phyloP scores from a whole-genome alignment of 2,113 vertebrate genomes.

The Isurus oxyrinchus region DNA sequence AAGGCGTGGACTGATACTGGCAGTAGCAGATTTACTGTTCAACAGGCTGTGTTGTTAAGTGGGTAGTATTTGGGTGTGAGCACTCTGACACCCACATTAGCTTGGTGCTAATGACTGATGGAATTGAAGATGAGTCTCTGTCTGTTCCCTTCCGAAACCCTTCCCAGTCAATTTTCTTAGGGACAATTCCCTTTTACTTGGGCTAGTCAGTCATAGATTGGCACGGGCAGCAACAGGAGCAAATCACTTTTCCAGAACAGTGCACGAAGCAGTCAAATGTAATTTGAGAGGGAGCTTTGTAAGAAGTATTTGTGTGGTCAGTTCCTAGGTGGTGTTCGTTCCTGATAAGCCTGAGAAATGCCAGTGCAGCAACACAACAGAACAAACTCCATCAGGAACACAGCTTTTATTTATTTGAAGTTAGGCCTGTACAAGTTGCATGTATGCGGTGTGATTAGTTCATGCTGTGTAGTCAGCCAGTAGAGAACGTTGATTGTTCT shows the following conservation, averaged over 20 bases:
- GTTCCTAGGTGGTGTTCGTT: background rate
- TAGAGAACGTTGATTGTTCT: background rate
- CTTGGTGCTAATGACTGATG: background rate
- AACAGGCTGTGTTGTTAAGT: background rate
- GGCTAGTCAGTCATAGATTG: background rate
- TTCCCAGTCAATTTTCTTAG: background rate
- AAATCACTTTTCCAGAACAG: background rate
- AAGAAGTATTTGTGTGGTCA: background rate
- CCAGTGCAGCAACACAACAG: background rate
- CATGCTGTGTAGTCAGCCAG: background rate
- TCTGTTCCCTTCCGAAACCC: background rate
- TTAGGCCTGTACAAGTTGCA: background rate
- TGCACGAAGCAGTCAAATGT: background rate
- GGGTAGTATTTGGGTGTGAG: background rate
- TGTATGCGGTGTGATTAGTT: background rate
- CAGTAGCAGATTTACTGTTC: too few species aligned
- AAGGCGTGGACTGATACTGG: background rate
- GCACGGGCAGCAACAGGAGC: background rate
- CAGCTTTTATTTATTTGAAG: background rate
- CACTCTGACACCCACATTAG: background rate
- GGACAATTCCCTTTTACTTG: background rate
- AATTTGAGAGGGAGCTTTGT: background rate
- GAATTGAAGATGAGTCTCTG: background rate
- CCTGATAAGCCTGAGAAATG: background rate
- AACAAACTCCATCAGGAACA: background rate